Conservation (phyloP, 2,113 vertebrate species). For the Callipepla squamata region DNA sequence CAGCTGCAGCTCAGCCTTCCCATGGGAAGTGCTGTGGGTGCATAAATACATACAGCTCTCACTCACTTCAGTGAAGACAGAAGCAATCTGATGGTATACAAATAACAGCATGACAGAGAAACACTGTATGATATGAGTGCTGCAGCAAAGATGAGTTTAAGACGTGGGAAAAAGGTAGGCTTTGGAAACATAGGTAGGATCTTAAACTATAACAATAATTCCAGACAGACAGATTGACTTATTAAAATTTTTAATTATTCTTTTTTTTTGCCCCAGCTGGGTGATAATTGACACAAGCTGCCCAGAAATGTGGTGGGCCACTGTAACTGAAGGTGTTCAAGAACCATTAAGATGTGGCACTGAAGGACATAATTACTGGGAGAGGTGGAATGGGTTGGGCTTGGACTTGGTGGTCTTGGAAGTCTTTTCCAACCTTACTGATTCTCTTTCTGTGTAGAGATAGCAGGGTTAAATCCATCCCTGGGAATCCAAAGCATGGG, state of each 20-base stretch:
- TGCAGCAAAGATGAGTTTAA: background rate
- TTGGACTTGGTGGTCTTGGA: no score
- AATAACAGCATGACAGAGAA: background rate
- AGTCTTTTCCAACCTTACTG: no score
- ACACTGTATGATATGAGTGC: background rate
- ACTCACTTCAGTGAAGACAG: rapidly evolving
- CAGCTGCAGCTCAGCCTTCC: background rate
- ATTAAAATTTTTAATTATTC: background rate
- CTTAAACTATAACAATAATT: background rate
- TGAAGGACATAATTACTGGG: no score
- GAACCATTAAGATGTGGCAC: background rate
- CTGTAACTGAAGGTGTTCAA: background rate
- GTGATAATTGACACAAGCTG: background rate
- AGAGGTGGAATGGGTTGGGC: no score
- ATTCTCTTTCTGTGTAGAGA: no score
- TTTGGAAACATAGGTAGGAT: background rate
- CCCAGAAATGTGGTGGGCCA: background rate
- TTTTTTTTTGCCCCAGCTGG: background rate
- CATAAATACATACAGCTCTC: rapidly evolving
- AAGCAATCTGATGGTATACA: background rate
- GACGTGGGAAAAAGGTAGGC: background rate
- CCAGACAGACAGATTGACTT: background rate
- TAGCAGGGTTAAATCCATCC: background rate
- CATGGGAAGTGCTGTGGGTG: background rate
- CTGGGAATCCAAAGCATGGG: background rate